phyloP scores from a whole-genome alignment of 2,113 vertebrate genomes.

The Neodon shergylaensis region DNA sequence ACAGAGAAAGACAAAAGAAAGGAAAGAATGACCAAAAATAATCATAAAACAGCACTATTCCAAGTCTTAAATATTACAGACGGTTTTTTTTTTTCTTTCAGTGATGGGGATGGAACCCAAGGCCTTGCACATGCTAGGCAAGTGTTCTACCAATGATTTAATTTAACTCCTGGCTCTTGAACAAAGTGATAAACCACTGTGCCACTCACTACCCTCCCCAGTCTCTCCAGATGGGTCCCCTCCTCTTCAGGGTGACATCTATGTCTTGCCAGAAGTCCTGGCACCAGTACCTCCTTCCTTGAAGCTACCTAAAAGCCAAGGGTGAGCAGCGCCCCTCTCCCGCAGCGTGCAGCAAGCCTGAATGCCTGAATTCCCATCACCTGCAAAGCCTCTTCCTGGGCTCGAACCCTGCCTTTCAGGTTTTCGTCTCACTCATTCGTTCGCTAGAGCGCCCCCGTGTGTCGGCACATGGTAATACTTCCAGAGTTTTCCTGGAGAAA shows the following conservation, averaged over 20 bases:
- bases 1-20: background rate
- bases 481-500: background rate
- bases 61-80: background rate
- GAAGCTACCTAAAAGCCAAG: background rate
- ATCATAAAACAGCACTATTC: background rate
- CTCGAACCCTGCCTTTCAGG: background rate
- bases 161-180: background rate
- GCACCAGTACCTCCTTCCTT: background rate
- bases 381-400: background rate
- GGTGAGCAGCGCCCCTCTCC: background rate
- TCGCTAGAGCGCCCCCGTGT: conserved; percentile 58
- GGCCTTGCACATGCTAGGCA: background rate
- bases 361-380: background rate
- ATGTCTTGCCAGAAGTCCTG: background rate
- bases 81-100: background rate
- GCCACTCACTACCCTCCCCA: background rate
- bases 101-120: background rate
- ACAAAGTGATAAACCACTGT: conserved; percentile 22
- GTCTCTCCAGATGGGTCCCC: background rate
- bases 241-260: background rate
- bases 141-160: background rate
- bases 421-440: background rate
- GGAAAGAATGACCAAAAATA: background rate
- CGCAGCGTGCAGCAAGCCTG: too few species aligned
- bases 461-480: conserved; percentile 19